Conservation (phyloP, 2,113 vertebrate genomes). For the Oxyruncus cristatus region DNA sequence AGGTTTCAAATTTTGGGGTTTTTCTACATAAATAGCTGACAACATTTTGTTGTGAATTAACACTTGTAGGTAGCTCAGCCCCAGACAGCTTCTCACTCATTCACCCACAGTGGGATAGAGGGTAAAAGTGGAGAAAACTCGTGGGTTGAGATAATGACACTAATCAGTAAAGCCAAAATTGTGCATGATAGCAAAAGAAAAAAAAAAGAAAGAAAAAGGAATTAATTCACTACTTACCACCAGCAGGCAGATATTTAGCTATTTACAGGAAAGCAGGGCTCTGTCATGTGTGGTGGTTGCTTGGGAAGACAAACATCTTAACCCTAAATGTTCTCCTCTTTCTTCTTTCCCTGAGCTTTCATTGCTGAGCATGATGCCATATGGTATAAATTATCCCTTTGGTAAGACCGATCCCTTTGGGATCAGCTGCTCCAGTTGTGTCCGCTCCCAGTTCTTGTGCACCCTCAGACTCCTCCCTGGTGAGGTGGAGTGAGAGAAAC, state of each 20-base stretch:
- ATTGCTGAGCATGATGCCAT: background rate
- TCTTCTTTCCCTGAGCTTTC: background rate
- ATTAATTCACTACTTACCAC: background rate
- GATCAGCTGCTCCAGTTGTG: rapidly evolving
- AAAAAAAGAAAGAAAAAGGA: no score
- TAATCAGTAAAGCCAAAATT: background rate
- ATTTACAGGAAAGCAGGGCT: background rate
- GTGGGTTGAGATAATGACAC: background rate
- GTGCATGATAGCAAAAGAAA: rapidly evolving
- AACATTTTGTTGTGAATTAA: background rate
- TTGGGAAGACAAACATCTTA: background rate
- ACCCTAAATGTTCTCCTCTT: background rate
- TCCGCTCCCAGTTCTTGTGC: background rate
- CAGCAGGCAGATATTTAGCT: background rate
- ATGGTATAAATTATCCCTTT: background rate
- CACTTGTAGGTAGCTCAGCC: background rate
- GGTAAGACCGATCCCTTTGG: background rate
- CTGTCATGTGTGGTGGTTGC: rapidly evolving
- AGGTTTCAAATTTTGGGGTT: background rate
- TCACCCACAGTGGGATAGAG: background rate
- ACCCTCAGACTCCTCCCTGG: rapidly evolving
- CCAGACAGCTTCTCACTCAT: background rate
- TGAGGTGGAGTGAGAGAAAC: background rate
- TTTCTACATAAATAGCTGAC: background rate
- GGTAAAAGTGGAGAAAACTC: background rate